These are phyloP conservation scores for Tonatia bakeri DNA, from an alignment of 2,113 vertebrate genomes.

Conservation along the genomic window DNA sequence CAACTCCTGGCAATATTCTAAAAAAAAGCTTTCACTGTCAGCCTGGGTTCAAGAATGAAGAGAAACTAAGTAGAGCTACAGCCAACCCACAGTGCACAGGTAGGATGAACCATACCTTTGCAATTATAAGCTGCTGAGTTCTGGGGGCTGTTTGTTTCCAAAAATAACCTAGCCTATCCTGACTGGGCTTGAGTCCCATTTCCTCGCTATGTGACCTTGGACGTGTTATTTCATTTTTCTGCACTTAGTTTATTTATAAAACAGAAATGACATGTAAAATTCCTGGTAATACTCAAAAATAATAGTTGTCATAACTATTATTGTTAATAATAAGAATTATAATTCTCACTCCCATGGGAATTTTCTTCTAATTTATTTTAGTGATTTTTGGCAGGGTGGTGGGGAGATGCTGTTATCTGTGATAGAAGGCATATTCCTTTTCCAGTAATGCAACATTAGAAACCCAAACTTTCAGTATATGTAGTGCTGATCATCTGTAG, in stretches of 20 bases:
- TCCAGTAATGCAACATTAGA: constrained; percentile 2
- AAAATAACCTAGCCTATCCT: background rate
- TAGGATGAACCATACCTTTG: background rate
- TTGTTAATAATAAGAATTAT: background rate
- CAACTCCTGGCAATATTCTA: background rate
- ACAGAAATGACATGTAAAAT: background rate
- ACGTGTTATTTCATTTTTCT: background rate
- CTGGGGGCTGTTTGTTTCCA: background rate
- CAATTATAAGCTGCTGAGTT: background rate
- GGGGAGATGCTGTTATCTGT: background rate
- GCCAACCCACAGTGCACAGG: fast-evolving
- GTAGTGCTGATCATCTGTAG: background rate
- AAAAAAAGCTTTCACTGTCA: background rate
- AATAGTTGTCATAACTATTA: background rate
- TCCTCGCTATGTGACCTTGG: background rate
- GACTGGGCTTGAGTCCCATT: background rate
- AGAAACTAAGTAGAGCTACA: background rate
- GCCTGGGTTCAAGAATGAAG: background rate
- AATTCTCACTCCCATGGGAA: background rate
- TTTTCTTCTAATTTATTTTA: background rate
- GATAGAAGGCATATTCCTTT: background rate
- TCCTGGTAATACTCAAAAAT: background rate
- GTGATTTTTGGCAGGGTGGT: background rate
- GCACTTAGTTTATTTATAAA: background rate
- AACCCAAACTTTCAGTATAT: background rate